Conservation (phyloP, 2,113 vertebrate species). For the Gallinago undulata region DNA sequence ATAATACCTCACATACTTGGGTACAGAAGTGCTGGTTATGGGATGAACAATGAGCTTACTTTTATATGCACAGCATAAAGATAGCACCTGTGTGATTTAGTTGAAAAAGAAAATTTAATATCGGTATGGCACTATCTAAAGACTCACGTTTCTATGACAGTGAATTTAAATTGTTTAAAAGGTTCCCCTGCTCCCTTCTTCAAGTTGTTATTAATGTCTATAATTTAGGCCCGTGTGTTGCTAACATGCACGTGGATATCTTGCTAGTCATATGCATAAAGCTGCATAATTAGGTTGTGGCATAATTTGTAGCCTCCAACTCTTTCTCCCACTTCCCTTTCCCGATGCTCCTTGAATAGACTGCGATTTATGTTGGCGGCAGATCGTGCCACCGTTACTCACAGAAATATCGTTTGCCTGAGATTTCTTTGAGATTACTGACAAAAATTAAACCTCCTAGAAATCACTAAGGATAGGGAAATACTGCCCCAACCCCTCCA, state of each 20-base stretch:
- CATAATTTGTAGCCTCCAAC: conserved; percentile 25
- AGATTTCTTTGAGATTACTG: conserved; percentile 22
- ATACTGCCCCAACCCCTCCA: neutral
- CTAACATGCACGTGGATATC: conserved; percentile 1
- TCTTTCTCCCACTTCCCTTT: conserved; percentile 32
- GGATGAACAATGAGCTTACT: conserved; percentile 5
- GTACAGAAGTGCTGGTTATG: neutral
- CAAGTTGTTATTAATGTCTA: conserved; percentile 22
- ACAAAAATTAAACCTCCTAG: conserved; percentile 1
- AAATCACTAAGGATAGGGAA: neutral
- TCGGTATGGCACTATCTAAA: neutral
- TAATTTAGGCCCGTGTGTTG: conserved; percentile 9
- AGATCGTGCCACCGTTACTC: neutral
- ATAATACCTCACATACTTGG: neutral
- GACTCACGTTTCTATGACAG: neutral
- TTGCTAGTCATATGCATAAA: conserved; percentile 1
- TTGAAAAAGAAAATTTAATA: conserved; percentile 17
- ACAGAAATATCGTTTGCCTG: conserved; percentile 14
- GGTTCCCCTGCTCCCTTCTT: neutral
- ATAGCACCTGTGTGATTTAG: neutral
- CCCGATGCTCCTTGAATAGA: neutral
- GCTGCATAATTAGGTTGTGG: conserved; percentile 27
- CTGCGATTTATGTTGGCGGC: conserved; percentile 2
- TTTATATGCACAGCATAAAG: neutral
- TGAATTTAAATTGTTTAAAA: conserved; percentile 19